Conservation (phyloP, 2,113 vertebrate species). For the Scortum barcoo region DNA sequence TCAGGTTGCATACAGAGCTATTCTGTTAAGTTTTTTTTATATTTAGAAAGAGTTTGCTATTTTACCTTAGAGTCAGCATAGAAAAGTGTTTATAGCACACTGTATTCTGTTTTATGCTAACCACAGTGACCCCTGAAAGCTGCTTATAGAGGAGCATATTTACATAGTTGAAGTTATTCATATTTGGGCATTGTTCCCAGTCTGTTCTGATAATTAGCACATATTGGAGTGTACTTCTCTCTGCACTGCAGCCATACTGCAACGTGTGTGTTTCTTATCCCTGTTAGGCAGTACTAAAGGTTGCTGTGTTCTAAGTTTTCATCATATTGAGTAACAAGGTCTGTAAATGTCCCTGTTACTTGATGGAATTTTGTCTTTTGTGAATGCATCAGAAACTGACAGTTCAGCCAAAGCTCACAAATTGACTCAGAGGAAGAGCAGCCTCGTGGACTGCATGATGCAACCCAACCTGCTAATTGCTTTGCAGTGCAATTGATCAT, state of each 20-base stretch:
- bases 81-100: neutral
- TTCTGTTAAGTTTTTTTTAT: neutral
- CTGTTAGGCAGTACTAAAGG: constrained; percentile 3
- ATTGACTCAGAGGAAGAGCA: neutral
- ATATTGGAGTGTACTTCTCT: neutral
- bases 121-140: neutral
- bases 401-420: constrained; percentile 2
- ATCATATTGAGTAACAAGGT: neutral
- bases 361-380: constrained; percentile 22
- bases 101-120: neutral
- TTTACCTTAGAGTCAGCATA: neutral
- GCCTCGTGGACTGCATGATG: constrained; percentile 8
- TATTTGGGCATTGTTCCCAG: constrained; percentile 25
- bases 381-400: constrained; percentile 31
- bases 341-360: constrained; percentile 9
- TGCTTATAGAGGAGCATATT: neutral
- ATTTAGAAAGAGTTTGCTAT: neutral
- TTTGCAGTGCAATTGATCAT: constrained; percentile 56
- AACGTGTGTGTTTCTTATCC: neutral
- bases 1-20: neutral
- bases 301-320: neutral
- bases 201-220: constrained; percentile 50
- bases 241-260: constrained; percentile 16
- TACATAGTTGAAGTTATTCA: constrained; percentile 18
- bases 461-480: constrained; percentile 50